These are phyloP conservation scores for Macrosiphum euphorbiae DNA, from an alignment of 2,888 invertebrate species.

Conservation along the genomic window DNA sequence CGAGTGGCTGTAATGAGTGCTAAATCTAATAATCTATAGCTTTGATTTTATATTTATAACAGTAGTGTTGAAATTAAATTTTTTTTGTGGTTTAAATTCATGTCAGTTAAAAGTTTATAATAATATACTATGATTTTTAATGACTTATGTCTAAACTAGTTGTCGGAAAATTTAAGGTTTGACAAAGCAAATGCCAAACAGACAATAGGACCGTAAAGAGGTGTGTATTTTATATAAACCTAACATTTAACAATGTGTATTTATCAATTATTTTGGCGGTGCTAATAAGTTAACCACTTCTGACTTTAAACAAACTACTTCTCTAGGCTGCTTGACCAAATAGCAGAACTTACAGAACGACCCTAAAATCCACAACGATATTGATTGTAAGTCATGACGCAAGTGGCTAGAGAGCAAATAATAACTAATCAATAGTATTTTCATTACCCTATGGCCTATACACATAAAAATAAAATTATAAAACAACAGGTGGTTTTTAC, in stretches of 20 bases:
- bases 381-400: background rate
- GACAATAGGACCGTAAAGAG: background rate
- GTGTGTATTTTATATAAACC: background rate
- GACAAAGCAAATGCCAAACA: background rate
- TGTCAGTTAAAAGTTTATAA: background rate
- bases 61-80: background rate
- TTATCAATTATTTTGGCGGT: background rate
- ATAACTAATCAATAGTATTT: background rate
- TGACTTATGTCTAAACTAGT: background rate
- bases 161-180: background rate
- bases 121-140: background rate
- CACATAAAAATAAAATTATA: background rate
- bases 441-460: background rate
- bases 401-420: background rate
- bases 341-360: background rate
- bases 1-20: no score
- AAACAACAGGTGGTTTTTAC: no score
- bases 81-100: background rate
- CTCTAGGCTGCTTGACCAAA: background rate
- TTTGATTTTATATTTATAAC: background rate
- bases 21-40: no score
- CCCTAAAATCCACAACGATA: background rate
- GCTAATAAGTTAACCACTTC: background rate
- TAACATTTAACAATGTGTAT: constrained; percentile 4
- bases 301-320: background rate